Percentiles rank a stretch among this genome's conserved stretches.
phyloP scores from a whole-genome alignment of 2,113 vertebrate species.

The Petrocephalus zakoni region DNA sequence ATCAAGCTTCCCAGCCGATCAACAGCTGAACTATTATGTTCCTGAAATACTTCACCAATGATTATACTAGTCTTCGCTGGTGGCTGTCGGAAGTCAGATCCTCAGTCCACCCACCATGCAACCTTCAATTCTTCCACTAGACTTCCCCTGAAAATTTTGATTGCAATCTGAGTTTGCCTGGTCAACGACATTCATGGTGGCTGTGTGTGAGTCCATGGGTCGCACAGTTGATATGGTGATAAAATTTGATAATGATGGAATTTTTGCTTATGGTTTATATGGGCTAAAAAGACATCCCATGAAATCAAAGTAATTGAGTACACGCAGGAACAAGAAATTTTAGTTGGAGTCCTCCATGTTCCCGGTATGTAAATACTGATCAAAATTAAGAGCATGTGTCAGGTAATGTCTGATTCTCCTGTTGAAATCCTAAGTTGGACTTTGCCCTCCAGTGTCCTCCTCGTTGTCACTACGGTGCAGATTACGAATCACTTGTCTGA shows the following conservation, averaged over 20 bases:
- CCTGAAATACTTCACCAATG: too few species aligned
- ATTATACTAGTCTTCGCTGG: neutral
- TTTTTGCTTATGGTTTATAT: neutral
- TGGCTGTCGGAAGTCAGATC: neutral
- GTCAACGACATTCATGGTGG: neutral
- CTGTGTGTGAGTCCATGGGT: neutral
- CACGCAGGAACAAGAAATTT: neutral
- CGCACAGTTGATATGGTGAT: neutral
- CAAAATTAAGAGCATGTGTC: neutral
- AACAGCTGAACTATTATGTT: neutral
- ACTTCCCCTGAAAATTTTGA: neutral
- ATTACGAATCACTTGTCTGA: neutral
- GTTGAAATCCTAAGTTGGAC: neutral
- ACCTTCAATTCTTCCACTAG: neutral
- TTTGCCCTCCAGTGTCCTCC: neutral
- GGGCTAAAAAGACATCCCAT: neutral
- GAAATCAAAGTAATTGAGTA: neutral
- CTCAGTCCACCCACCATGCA: neutral
- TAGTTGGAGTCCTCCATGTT: neutral
- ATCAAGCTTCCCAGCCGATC: neutral
- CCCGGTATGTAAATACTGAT: neutral
- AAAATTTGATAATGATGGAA: neutral
- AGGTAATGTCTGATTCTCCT: neutral
- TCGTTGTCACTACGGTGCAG: neutral
- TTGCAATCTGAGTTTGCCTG: neutral